phyloP scores from a whole-genome alignment of 2,888 invertebrate species.

The Drosophila multiciliata region DNA sequence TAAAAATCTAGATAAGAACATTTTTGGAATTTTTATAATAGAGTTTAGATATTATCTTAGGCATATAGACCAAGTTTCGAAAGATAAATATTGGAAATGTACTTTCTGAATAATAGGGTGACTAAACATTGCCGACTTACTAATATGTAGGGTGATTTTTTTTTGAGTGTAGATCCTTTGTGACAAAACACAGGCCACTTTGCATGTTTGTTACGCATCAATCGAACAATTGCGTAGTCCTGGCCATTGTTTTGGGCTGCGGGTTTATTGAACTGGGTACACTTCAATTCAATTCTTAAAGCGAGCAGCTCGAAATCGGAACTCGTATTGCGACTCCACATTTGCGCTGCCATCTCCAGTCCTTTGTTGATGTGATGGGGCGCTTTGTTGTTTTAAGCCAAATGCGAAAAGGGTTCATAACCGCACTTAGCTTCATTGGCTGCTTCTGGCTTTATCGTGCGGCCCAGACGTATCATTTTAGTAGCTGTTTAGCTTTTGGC shows the following conservation, averaged over 20 bases:
- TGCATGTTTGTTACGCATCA: constrained; percentile 69
- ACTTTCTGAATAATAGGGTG: neutral
- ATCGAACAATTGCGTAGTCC: constrained; percentile 32
- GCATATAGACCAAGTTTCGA: too few relatives aligned
- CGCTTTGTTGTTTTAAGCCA: constrained; percentile 65
- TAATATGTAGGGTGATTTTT: neutral
- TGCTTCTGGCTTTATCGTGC: constrained; percentile 67
- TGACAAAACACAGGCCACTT: constrained; percentile 25
- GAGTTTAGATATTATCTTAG: neutral
- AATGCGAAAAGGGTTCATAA: constrained; percentile 80
- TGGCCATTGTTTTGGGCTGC: constrained; percentile 27
- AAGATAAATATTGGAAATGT: neutral
- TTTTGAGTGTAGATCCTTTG: constrained; percentile 27
- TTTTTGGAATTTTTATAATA: neutral
- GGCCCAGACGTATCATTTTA: constrained; percentile 66
- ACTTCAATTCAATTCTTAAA: constrained; percentile 48
- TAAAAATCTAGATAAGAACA: neutral
- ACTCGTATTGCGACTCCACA: constrained; percentile 3
- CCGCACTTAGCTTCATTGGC: constrained; percentile 79
- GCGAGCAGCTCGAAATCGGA: constrained; percentile 26
- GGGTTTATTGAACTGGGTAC: constrained; percentile 64
- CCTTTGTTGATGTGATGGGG: constrained; percentile 14
- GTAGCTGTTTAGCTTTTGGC: constrained; percentile 50
- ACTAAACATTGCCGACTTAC: neutral
- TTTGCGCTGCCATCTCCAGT: constrained; percentile 6